phyloP scores from a whole-genome alignment of 35 echinoderm and acorn worm genomes.

The Ptychodera flava region DNA sequence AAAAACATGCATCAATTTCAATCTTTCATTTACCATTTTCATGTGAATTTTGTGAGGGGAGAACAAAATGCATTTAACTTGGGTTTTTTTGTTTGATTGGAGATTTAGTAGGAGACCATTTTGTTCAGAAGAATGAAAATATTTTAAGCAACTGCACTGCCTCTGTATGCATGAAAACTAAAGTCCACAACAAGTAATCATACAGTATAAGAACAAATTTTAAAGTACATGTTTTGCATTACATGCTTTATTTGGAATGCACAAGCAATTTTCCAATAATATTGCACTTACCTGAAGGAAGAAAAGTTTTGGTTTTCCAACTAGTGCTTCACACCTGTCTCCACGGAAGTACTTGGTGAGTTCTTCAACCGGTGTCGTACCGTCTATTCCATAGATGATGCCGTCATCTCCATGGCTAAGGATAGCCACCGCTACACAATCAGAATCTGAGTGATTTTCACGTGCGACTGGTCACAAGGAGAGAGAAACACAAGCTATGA shows the following conservation, averaged over 20 bases:
- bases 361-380: slow-evolving; percentile 24
- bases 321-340: slow-evolving; percentile 31
- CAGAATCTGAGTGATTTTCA: no score
- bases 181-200: neutral
- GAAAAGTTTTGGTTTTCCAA: slow-evolving; percentile 68
- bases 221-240: neutral
- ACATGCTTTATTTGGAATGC: neutral
- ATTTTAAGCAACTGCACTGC: no score
- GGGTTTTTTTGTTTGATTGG: no score
- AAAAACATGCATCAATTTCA: no score
- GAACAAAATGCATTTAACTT: no score
- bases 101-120: no score
- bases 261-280: neutral
- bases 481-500: no score
- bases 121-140: no score
- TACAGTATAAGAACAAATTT: neutral
- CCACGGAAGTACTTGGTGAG: slow-evolving; percentile 30
- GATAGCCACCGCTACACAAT: no score
- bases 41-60: no score
- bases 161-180: no score
- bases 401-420: slow-evolving; percentile 58
- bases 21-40: no score
- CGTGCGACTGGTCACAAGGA: slow-evolving; percentile 39
- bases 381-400: slow-evolving; percentile 47
- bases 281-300: slow-evolving; percentile 72